phyloP scores from a whole-genome alignment of 2,797 vertebrate species.

The Euphonia xanthogaster region DNA sequence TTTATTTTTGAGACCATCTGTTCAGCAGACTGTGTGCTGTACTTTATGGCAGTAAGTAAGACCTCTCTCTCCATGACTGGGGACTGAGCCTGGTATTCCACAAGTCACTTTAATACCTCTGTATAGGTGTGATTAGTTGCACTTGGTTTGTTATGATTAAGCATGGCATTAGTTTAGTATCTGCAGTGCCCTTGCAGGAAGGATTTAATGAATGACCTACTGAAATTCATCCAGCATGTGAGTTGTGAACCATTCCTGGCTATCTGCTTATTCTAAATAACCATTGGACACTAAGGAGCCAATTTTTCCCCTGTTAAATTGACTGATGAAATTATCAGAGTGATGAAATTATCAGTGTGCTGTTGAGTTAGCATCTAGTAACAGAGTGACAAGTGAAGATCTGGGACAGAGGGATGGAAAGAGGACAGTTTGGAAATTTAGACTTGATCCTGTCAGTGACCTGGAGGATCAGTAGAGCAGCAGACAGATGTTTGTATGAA shows the following conservation, averaged over 20 bases:
- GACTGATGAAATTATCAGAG: not conserved
- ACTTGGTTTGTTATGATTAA: not conserved
- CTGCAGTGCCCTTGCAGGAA: not conserved
- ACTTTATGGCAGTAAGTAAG: conserved; percentile 95
- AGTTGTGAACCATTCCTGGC: not conserved
- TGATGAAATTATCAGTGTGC: not conserved
- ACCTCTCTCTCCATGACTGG: not conserved
- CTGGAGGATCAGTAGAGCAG: not conserved
- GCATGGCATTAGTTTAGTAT: not conserved
- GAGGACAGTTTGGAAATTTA: not conserved
- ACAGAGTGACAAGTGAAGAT: not conserved
- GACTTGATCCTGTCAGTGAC: not conserved
- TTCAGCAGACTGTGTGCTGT: conserved; percentile 89
- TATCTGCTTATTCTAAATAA: not conserved
- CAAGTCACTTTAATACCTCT: not conserved
- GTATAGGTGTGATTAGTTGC: not conserved
- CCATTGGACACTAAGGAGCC: not conserved
- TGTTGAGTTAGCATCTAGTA: not conserved
- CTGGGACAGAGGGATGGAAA: not conserved
- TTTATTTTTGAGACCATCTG: conserved; percentile 96
- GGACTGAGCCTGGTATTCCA: not conserved
- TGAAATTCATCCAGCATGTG: not conserved
- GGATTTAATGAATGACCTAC: not conserved
- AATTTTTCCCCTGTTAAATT: not conserved
- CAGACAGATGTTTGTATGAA: not conserved